Evolutionary conservation across 2,113 vertebrate genomes (phyloP), one percentile per base, ranked within the genome.

Genomic region (Aspiorhynchus laticeps): DNA sequence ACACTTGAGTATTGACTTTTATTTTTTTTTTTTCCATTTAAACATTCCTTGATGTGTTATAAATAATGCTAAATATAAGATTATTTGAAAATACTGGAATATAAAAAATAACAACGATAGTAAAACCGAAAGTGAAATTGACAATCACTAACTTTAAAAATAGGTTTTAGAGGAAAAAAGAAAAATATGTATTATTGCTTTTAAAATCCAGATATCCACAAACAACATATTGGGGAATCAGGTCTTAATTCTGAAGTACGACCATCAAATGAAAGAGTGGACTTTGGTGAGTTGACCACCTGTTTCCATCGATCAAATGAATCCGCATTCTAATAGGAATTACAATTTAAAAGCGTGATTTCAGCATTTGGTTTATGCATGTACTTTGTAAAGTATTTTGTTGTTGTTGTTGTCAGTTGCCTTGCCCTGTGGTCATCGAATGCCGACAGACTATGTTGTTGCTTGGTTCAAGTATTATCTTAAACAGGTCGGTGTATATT

Each of bases 401-500:
- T n/a, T n/a, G n/a, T n/a, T n/a, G n/a, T 26, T 31, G 31, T 69
- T 5, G n/a, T 5, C 4, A 76, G 85, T 73, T 74, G 0, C 12
- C 26, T 75, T 89, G 74, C 71, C 61, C 3, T 90, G 89, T 90
- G 69, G 77, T 78, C 89, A 90, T 78, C 8, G 48, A 36, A 90
- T 85, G 43, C 71, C 89, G 41, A 3, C 33, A 41, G 82, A 87
- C 56, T 90, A 90, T 79, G 15, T 87, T 26, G 59, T 87, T 65
- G 73, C 89, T 15, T 90, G 78, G 81, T 85, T 83, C 51, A 88
- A 77, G 51, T 82, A 21, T 87, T 33, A 17, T 31, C 69, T 90
- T 63, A 77, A 82, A 80, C 85, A 85, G 84, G 89, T 90, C 33
- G 24, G 85, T 56, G 3, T 24, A 36, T 61, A 56, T 83, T 17